Evolutionary conservation across 1,140 invertebrate genomes (phyloP).

Genomic region (Pseudobourletiella spinata): DNA sequence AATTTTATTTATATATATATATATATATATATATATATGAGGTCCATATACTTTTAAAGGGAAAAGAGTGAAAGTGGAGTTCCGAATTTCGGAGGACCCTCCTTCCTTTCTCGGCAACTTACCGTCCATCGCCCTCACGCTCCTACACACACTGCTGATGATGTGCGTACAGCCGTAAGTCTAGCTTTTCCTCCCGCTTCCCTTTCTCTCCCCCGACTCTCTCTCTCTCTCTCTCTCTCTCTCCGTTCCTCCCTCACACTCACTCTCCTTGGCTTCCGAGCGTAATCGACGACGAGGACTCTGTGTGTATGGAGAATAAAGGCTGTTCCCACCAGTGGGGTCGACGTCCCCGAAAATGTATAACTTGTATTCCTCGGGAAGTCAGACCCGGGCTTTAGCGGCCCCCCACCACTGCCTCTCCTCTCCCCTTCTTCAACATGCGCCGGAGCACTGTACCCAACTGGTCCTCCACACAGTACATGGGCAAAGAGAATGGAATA

Average conservation of each 20-base stretch:
- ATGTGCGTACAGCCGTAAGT: background rate
- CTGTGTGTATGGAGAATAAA: conserved; percentile 3
- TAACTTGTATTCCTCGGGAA: background rate
- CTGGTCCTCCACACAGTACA: too few relatives aligned
- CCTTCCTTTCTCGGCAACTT: background rate
- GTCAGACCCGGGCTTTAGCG: background rate
- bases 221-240: too few relatives aligned
- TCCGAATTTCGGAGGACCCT: background rate
- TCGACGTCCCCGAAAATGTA: conserved; percentile 16
- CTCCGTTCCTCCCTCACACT: too few relatives aligned
- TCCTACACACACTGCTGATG: background rate
- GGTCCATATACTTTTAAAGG: too few relatives aligned
- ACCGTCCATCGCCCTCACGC: conserved; percentile 4
- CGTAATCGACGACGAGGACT: background rate
- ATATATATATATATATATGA: too few relatives aligned
- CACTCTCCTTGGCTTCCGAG: background rate
- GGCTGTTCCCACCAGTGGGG: conserved; percentile 9
- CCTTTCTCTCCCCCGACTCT: too few relatives aligned
- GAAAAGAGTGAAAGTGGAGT: conserved; percentile 14
- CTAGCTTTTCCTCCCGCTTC: too few relatives aligned
- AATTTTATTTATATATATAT: too few relatives aligned
- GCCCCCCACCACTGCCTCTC: background rate
- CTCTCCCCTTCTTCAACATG: too few relatives aligned
- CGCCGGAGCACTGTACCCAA: too few relatives aligned
- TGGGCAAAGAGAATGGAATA: too few relatives aligned